Conservation (phyloP, 2,113 vertebrate species). For the Oriolus oriolus region DNA sequence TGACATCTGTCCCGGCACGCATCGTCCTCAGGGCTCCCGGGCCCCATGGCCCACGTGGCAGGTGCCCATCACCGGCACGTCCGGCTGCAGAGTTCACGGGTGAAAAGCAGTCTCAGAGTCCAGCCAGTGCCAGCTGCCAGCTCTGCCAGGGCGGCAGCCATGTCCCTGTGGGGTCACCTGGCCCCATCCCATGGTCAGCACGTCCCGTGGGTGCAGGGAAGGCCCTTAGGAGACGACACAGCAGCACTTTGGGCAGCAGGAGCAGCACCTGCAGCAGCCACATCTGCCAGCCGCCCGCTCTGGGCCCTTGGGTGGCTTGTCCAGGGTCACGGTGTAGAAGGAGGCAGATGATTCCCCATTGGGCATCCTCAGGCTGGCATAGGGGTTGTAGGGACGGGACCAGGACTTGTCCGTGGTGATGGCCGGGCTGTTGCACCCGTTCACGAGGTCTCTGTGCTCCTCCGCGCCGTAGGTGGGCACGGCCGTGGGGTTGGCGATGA, state of each 20-base stretch:
- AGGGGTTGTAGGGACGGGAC: conserved; percentile 69
- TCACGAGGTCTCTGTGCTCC: background rate
- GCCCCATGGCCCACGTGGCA: background rate
- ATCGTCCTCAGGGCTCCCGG: background rate
- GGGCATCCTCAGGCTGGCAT: conserved; percentile 37
- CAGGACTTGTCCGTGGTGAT: conserved; percentile 3
- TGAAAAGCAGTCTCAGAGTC: background rate
- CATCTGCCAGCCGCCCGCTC: background rate
- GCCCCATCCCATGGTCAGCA: background rate
- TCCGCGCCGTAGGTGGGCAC: background rate
- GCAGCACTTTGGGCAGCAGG: conserved; percentile 59
- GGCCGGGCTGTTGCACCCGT: background rate
- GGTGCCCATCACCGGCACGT: background rate
- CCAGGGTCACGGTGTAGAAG: conserved; percentile 58
- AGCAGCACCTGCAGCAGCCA: conserved; percentile 56
- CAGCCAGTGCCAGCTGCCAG: background rate
- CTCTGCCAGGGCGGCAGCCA: background rate
- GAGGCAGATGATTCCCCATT: background rate
- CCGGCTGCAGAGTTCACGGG: background rate
- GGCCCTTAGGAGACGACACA: conserved; percentile 62
- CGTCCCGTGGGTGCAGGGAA: fast-evolving
- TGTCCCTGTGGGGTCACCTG: fast-evolving
- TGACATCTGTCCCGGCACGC: background rate
- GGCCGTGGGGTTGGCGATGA: conserved; percentile 60
- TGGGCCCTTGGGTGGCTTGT: conserved; percentile 13